These are phyloP conservation scores for Diorhabda elongata DNA, from an alignment of 1,140 invertebrate genomes.

Conservation along the genomic window DNA sequence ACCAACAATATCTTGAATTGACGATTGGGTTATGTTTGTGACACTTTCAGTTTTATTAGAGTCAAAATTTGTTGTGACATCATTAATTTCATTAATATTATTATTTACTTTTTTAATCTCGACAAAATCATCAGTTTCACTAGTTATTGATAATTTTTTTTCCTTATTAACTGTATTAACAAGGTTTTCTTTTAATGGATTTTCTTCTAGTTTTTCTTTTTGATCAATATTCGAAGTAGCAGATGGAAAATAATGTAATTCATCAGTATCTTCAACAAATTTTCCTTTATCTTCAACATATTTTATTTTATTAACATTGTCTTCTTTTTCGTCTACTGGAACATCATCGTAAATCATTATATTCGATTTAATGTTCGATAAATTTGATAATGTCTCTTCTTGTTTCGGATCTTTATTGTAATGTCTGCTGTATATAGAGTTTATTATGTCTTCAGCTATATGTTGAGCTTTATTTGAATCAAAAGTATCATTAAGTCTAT, in stretches of 20 bases:
- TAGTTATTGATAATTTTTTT: neutral
- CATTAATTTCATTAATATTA: neutral
- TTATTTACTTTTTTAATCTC: neutral
- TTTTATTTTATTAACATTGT: too few species aligned
- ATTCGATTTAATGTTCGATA: too few species aligned
- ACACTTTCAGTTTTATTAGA: too few species aligned
- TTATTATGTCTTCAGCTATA: conserved; percentile 36
- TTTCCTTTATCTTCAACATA: too few species aligned
- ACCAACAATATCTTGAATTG: neutral
- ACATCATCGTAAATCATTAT: too few species aligned
- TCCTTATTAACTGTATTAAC: too few species aligned
- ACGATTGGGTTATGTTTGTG: too few species aligned
- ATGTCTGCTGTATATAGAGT: conserved; percentile 32
- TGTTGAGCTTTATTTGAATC: conserved; percentile 26
- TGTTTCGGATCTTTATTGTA: conserved; percentile 18
- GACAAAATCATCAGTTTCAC: neutral
- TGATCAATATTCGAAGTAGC: neutral
- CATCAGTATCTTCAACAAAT: too few species aligned
- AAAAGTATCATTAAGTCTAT: conserved; percentile 9
- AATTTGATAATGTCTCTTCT: neutral
- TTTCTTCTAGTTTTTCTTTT: neutral
- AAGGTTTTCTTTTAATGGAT: neutral
- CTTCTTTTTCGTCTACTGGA: too few species aligned
- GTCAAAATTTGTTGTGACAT: too few species aligned
- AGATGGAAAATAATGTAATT: too few species aligned